phyloP scores from a whole-genome alignment of 2,888 invertebrate species.

The Syritta pipiens region DNA sequence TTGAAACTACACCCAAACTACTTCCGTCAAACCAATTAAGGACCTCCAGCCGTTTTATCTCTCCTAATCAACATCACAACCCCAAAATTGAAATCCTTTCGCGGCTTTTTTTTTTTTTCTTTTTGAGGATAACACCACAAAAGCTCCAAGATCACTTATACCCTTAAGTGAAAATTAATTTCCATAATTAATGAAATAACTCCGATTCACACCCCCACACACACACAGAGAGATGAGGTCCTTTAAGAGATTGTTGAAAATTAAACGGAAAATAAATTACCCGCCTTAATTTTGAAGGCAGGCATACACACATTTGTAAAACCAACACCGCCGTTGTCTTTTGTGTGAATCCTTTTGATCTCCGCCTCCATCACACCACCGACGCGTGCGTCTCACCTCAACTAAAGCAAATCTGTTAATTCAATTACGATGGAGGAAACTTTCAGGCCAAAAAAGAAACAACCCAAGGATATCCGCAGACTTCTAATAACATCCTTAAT shows the following conservation, averaged over 20 bases:
- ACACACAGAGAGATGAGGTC: conserved; percentile 4
- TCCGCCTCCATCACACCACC: not conserved
- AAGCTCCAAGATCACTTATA: conserved; percentile 45
- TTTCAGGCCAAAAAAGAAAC: conserved; percentile 20
- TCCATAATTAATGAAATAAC: conserved; percentile 63
- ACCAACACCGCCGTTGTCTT: not conserved
- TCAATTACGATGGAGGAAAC: conserved; percentile 45
- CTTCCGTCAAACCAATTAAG: too few relatives aligned
- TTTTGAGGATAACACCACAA: conserved; percentile 20
- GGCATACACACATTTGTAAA: not conserved
- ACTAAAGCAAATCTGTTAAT: conserved; percentile 48
- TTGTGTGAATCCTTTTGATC: conserved; percentile 53
- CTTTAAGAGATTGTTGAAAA: conserved; percentile 38
- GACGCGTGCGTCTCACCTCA: not conserved
- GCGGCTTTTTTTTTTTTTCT: not conserved
- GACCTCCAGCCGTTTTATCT: not conserved
- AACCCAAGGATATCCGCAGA: conserved; percentile 37
- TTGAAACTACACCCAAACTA: too few relatives aligned
- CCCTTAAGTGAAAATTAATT: conserved; percentile 56
- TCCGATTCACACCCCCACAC: conserved; percentile 34
- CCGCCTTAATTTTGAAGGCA: conserved; percentile 1
- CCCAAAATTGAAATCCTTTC: conserved; percentile 48
- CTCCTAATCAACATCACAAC: not conserved
- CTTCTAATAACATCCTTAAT: conserved; percentile 55
- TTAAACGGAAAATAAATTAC: conserved; percentile 61